Evolutionary conservation across 2,888 invertebrate genomes (phyloP).

Genomic region (Sarcophaga subvicina): DNA sequence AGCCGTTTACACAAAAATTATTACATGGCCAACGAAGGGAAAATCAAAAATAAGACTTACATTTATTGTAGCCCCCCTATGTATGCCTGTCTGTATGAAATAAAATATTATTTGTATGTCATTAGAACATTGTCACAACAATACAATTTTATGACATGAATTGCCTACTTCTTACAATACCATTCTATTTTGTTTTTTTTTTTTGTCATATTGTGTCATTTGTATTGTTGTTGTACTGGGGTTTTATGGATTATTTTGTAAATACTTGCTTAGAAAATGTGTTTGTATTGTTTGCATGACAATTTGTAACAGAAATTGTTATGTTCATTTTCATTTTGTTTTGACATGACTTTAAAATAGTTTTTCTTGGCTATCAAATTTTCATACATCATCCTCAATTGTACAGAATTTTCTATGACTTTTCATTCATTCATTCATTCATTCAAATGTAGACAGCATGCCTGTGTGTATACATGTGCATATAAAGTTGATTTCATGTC

Average conservation of each 20-base stretch:
- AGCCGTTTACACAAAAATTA: too few relatives aligned
- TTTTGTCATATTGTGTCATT: neutral
- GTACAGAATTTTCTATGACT: slow-evolving; percentile 19
- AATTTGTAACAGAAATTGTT: neutral
- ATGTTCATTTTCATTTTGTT: slow-evolving; percentile 35
- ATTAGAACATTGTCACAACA: slow-evolving; percentile 54
- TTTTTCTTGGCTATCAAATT: slow-evolving; percentile 15
- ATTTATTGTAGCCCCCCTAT: neutral
- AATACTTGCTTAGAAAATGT: neutral
- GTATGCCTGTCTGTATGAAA: neutral
- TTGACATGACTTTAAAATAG: neutral
- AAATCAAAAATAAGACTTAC: too few relatives aligned
- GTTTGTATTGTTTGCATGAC: too few relatives aligned
- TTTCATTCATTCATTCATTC: neutral
- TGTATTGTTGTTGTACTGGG: neutral
- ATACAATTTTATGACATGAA: slow-evolving; percentile 60
- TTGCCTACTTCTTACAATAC: slow-evolving; percentile 48
- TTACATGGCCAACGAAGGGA: too few relatives aligned
- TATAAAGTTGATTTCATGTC: neutral
- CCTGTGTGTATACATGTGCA: too few relatives aligned
- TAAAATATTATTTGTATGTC: slow-evolving; percentile 47
- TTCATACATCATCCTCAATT: slow-evolving; percentile 30
- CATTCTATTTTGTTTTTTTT: neutral
- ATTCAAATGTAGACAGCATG: too few relatives aligned
- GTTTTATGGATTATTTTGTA: neutral